phyloP scores from a whole-genome alignment of 2,113 vertebrate species.

The Leuciscus idus region DNA sequence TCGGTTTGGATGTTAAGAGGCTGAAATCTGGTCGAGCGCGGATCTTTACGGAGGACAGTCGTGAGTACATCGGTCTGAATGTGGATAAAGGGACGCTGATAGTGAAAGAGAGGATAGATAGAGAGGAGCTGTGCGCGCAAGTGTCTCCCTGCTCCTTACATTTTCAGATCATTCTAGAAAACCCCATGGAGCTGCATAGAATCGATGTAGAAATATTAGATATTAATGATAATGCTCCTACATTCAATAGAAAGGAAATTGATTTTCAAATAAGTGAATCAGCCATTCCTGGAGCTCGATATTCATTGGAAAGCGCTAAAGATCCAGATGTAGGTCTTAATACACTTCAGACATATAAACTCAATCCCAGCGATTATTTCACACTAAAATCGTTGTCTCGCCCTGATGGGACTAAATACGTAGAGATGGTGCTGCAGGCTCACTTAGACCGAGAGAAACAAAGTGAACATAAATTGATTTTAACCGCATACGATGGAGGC shows the following conservation, averaged over 20 bases:
- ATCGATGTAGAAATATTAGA: conserved; percentile 61
- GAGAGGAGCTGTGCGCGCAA: conserved; percentile 60
- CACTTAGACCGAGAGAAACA: too few relatives aligned
- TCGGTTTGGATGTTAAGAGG: conserved; percentile 51
- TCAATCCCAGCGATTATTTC: too few relatives aligned
- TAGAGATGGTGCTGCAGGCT: too few relatives aligned
- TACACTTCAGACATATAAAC: conserved; percentile 61
- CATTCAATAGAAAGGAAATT: neutral
- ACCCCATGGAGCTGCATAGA: conserved; percentile 61
- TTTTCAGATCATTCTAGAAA: conserved; percentile 68
- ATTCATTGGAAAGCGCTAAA: conserved; percentile 7
- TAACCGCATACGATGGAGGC: conserved; percentile 56
- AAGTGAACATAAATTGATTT: conserved; percentile 55
- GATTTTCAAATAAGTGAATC: neutral
- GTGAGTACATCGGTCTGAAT: conserved; percentile 73
- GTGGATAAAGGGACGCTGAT: conserved; percentile 62
- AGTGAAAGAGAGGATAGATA: conserved; percentile 64
- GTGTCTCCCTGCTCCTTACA: conserved; percentile 58
- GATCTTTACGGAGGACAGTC: conserved; percentile 73
- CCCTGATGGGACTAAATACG: too few relatives aligned
- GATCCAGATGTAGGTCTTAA: conserved; percentile 21
- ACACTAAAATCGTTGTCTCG: too few relatives aligned
- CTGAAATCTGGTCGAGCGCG: conserved; percentile 66
- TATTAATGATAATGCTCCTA: neutral
- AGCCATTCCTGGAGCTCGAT: too few relatives aligned